These are phyloP conservation scores for Hybognathus amarus DNA, from an alignment of 2,797 vertebrate genomes.

Conservation along the genomic window DNA sequence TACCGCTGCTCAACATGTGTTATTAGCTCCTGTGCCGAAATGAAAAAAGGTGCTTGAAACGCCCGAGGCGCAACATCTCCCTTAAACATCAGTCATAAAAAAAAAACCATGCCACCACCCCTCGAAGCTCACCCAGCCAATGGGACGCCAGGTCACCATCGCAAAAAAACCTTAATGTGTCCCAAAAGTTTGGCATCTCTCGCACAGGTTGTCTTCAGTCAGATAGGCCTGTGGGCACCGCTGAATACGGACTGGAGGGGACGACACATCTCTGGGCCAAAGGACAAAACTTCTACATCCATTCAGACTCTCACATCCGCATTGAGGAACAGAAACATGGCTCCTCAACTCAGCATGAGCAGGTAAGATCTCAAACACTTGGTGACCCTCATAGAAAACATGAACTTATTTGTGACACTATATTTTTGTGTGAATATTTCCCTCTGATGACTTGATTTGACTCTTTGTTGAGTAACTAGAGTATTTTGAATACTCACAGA, in stretches of 20 bases:
- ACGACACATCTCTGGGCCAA: conserved; percentile 48
- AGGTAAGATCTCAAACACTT: conserved; percentile 70
- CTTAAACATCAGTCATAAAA: conserved; percentile 82
- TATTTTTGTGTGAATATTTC: neutral
- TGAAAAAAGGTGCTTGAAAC: conserved; percentile 52
- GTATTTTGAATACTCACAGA: neutral
- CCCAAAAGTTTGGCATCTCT: conserved; percentile 69
- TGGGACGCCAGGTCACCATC: conserved; percentile 60
- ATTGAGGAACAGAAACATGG: conserved; percentile 66
- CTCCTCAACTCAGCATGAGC: conserved; percentile 59
- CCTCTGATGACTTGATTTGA: neutral
- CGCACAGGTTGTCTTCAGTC: conserved; percentile 54
- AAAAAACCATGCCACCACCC: conserved; percentile 74
- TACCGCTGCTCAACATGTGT: conserved; percentile 72
- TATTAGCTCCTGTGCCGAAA: conserved; percentile 70
- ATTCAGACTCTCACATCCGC: conserved; percentile 17
- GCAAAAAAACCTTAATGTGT: conserved; percentile 72
- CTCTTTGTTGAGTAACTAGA: neutral
- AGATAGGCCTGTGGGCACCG: conserved; percentile 72
- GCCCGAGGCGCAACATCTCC: conserved; percentile 67
- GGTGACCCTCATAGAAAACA: neutral
- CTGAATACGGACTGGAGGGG: conserved; percentile 68
- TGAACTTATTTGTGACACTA: neutral
- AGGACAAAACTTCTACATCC: conserved; percentile 32
- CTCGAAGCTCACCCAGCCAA: conserved; percentile 72